Base-by-base conservation (phyloP, 2,888 invertebrate species). In the Trichopria drosophilae region DNA sequence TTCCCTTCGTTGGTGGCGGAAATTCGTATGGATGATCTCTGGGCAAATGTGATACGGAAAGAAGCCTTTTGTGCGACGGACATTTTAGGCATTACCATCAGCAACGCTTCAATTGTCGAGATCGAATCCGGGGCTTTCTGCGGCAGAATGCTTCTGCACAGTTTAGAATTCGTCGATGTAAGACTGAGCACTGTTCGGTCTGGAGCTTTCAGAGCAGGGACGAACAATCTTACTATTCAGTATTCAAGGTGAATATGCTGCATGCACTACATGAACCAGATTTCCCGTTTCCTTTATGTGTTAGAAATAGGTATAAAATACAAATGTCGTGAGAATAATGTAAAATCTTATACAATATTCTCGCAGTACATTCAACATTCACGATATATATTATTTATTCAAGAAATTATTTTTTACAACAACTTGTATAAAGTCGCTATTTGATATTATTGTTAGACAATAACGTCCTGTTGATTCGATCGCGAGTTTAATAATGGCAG, bases 61-160 rank as follows among this genome's bases (percentile, higher is more conserved):
- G 81, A 83, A 39, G 87, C 88, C 1, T 88, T 89, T 66, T 81
- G 81, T 42, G 84, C 86, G 2, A 81, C 82, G 62, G 81, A 81
- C 31, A 83, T 87, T 63, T 80, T 82, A 57, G 77, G 81, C 39
- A 81, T 89, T 6, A 76, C 77, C 59, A 81, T 86, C 13, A 78
- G 80, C 53, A 84, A 86, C 69, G 82, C 84, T 34, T 79, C 82
- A 7, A 79, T 88, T 50, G 73, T 79, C 42, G 73, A 77, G 22
- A 80, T 88, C 34, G 81, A 83, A 67, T 75, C 78, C n/a, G 82
- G 82, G 36, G 84, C 87, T 0, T 84, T 87, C 66, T 81, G 81
- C 18, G 80, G 81, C 34, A 76, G 81, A 51, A 83, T 84, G 0
- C 76, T 84, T 13, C 82, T 88, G 55, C 77, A 80, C 47, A 80